phyloP scores from a whole-genome alignment of 1,140 invertebrate genomes.

The Conus ventricosus region DNA sequence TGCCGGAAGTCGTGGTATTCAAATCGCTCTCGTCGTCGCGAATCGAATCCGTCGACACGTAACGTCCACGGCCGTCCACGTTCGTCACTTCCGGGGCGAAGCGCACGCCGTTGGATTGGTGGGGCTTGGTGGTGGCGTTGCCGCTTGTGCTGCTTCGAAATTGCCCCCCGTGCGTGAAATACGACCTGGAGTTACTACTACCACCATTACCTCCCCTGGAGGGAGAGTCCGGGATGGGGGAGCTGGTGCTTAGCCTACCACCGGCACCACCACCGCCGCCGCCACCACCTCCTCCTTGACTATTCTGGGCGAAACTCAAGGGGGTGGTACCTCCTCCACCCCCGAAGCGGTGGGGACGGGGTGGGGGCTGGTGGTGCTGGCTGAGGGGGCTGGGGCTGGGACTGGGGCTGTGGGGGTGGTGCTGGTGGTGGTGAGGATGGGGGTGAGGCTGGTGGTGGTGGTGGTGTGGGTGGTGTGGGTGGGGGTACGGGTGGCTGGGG shows the following conservation, averaged over 20 bases:
- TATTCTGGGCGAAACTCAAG: background rate
- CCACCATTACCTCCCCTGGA: background rate
- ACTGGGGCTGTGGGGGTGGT: background rate
- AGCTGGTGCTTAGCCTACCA: background rate
- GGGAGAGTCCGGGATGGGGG: background rate
- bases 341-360: background rate
- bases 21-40: constrained; percentile 45
- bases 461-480: constrained; percentile 1
- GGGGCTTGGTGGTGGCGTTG: background rate
- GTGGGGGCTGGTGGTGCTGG: background rate
- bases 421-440: background rate
- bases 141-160: background rate
- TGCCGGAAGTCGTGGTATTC: constrained; percentile 48
- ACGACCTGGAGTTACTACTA: background rate
- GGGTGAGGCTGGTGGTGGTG: background rate
- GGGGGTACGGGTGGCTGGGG: background rate
- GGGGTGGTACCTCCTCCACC: background rate
- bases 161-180: constrained; percentile 2
- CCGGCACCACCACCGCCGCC: no score
- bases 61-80: background rate
- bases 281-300: background rate
- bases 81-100: background rate
- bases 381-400: background rate
- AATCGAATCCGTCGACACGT: constrained; percentile 14
- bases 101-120: constrained; percentile 20